A percentile compares a stretch with the other conserved stretches of the same genome.
Evolutionary conservation across 1,140 invertebrate species (phyloP).

Genomic region (Bombyx mori): DNA sequence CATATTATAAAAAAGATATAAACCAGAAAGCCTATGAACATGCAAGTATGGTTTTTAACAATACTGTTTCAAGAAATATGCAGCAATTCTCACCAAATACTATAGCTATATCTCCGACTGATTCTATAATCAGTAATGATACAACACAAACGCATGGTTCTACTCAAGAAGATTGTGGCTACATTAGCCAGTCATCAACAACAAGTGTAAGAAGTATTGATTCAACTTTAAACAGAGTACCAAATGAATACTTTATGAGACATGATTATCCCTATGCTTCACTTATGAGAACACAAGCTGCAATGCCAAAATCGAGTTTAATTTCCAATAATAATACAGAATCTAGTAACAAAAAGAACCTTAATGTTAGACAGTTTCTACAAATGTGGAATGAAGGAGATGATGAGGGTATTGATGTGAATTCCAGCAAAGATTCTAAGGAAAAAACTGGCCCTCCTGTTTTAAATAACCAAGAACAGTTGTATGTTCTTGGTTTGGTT

Average conservation of each 20-base stretch:
- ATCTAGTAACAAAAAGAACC: conserved; percentile 46
- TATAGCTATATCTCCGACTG: conserved; percentile 57
- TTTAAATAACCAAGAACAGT: conserved; percentile 49
- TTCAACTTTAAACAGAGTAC: conserved; percentile 31
- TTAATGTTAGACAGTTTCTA: conserved; percentile 64
- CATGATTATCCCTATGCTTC: conserved; percentile 28
- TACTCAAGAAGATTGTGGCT: conserved; percentile 64
- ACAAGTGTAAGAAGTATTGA: conserved; percentile 61
- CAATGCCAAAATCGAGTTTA: conserved; percentile 18
- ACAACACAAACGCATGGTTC: conserved; percentile 38
- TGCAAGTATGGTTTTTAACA: conserved; percentile 36
- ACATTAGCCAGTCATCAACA: conserved; percentile 64
- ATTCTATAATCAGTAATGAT: conserved; percentile 61
- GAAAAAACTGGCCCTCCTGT: conserved; percentile 22
- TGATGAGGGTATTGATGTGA: conserved; percentile 47
- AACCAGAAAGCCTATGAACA: conserved; percentile 45
- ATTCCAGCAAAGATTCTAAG: conserved; percentile 28
- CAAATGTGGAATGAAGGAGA: conserved; percentile 71
- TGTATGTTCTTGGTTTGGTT: conserved; percentile 63
- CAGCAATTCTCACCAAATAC: conserved; percentile 59
- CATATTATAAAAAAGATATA: conserved; percentile 52
- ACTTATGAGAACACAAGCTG: conserved; percentile 23
- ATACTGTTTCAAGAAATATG: conserved; percentile 37
- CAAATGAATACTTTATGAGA: conserved; percentile 42
- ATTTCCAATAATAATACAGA: conserved; percentile 20